Evolutionary conservation across 2,797 vertebrate genomes (phyloP), one percentile per base, ranked within the genome.

Genomic region (Hypotaenidia okinawae): DNA sequence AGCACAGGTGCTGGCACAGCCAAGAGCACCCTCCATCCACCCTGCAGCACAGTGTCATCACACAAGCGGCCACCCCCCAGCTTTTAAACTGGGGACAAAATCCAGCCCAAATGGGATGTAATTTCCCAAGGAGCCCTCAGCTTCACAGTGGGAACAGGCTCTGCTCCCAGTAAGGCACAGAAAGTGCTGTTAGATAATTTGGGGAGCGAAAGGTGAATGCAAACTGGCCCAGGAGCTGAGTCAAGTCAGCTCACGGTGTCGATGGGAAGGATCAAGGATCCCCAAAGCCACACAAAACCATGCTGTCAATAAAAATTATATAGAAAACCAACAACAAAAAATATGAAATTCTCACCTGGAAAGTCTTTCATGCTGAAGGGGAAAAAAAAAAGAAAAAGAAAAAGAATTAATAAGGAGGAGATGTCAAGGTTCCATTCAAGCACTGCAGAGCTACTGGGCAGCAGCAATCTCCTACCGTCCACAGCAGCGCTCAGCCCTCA

Each of bases 321-420:
- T 4, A 77, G 9, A 14, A 86, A 96, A 86, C 95, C 62, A 87
- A 72, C 2, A 47, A 43, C 7, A 78, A 73, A 73, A 33, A 91
- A 10, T 2, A 75, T 47, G 10, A 69, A 82, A 30, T 55, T 96
- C 98, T 98, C 98, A 99, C 99, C 99, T 99, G 94, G 99, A 98
- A 93, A 98, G 96, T 96, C 99, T 98, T 91, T 99, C 99, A 98
- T 99, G 99, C 99, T 99, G 97, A 87, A 98, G 97, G 76, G 52
- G 86, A 86, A 96, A 95, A 73, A 95, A 95, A 90, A 55, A 87
- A n/a, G n/a, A 72, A 96, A 96, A 82, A 66, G 89, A 94, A 93
- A 67, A 16, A 32, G 81, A 52, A 86, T 97, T 97, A 97, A 70
- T 58, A 90, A 85, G 1, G 24, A 76, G 24, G 16, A 87, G 24